A percentile compares a stretch with the other conserved stretches of the same genome.
Conservation (phyloP, 1,140 invertebrate species). For the Meloidogyne exigua region DNA sequence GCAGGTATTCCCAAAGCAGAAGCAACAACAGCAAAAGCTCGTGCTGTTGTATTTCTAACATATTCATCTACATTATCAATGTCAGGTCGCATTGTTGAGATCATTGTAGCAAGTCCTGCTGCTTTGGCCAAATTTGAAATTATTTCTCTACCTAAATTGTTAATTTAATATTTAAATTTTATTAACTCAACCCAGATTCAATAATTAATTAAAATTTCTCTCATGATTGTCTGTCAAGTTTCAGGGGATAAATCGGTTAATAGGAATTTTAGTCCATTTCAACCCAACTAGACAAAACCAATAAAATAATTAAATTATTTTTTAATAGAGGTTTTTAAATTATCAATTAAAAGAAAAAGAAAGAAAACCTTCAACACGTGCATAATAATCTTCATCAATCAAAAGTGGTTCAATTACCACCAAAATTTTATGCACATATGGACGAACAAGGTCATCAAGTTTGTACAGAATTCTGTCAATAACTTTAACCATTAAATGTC, state of each 20-base stretch:
- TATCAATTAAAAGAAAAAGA: too few relatives aligned
- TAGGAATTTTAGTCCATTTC: too few relatives aligned
- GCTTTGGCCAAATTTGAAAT: conserved; percentile 99
- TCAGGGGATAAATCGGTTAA: too few relatives aligned
- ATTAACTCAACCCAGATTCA: too few relatives aligned
- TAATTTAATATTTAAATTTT: neutral
- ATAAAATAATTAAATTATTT: too few relatives aligned
- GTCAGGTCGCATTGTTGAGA: conserved; percentile 99
- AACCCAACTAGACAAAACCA: too few relatives aligned
- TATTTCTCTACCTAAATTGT: conserved; percentile 80
- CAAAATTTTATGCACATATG: conserved; percentile 95
- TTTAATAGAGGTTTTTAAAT: too few relatives aligned
- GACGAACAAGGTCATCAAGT: conserved; percentile 93
- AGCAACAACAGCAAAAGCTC: conserved; percentile 97
- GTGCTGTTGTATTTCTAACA: conserved; percentile 95
- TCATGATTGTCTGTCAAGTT: too few relatives aligned
- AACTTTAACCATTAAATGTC: conserved; percentile 98
- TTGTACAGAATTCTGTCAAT: conserved; percentile 98
- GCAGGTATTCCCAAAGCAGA: conserved; percentile 97
- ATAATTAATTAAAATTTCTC: too few relatives aligned
- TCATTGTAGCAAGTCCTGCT: conserved; percentile 99
- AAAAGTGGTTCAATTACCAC: conserved; percentile 97
- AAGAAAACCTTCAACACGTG: conserved; percentile 79
- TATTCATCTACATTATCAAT: conserved; percentile 99
- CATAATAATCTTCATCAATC: conserved; percentile 99